A percentile compares a stretch with the other conserved stretches of the same genome.
These are phyloP conservation scores for Drosophila monieri DNA, from an alignment of 2,888 invertebrate species.

Conservation along the genomic window DNA sequence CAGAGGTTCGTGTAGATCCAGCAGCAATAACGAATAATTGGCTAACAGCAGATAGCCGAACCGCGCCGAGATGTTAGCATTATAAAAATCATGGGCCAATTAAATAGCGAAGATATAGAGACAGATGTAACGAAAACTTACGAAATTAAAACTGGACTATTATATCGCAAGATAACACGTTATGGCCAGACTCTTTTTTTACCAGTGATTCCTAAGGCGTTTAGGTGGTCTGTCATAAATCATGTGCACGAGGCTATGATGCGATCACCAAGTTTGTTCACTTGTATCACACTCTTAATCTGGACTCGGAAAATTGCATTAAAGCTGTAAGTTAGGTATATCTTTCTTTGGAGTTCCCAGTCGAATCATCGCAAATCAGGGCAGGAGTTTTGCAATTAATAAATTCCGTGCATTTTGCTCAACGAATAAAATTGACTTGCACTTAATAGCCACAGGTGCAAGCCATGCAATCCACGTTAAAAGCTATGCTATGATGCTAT, in stretches of 20 bases:
- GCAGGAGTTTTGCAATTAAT: too few species aligned
- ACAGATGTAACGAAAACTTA: slow-evolving; percentile 1
- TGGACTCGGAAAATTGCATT: slow-evolving; percentile 1
- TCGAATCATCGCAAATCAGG: too few species aligned
- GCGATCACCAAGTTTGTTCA: not conserved
- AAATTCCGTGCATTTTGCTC: too few species aligned
- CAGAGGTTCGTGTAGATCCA: too few species aligned
- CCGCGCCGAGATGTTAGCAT: slow-evolving; percentile 2
- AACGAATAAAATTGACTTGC: too few species aligned
- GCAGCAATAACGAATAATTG: too few species aligned
- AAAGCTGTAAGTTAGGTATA: not conserved
- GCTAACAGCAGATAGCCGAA: not conserved
- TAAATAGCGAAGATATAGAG: slow-evolving; percentile 1
- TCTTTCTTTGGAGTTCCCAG: too few species aligned
- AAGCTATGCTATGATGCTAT: too few species aligned
- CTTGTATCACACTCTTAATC: slow-evolving; percentile 2
- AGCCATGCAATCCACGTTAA: too few species aligned
- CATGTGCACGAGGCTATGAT: slow-evolving; percentile 2
- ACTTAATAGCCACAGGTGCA: too few species aligned
- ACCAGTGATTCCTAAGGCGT: slow-evolving; percentile 6
- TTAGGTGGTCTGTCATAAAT: slow-evolving; percentile 8
- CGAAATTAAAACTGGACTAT: not conserved
- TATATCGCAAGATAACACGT: slow-evolving; percentile 2
- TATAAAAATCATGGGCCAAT: not conserved
- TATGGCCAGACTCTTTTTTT: slow-evolving; percentile 5